Conservation (phyloP, 2,797 vertebrate species). For the Sebastes diploproa region DNA sequence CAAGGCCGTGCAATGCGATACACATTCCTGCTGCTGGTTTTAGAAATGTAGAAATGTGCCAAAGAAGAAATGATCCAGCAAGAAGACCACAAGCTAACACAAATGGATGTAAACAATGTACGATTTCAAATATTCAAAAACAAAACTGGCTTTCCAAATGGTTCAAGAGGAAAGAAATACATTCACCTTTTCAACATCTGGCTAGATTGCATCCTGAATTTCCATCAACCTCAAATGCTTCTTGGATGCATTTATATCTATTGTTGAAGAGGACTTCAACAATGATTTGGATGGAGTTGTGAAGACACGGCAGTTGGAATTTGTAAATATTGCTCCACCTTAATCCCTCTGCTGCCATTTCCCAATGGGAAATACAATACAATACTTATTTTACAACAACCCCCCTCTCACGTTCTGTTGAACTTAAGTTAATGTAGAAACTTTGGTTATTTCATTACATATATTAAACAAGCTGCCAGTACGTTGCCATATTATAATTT, state of each 20-base stretch:
- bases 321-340: background rate
- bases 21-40: background rate
- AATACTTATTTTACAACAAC: background rate
- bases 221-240: background rate
- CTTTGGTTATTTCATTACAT: background rate
- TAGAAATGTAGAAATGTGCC: background rate
- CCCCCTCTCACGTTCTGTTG: background rate
- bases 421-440: background rate
- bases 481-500: background rate
- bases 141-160: background rate
- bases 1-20: background rate
- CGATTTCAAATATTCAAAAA: background rate
- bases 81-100: too few species aligned
- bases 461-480: background rate
- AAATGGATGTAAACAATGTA: too few species aligned
- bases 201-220: background rate
- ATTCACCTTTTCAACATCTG: background rate
- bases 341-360: background rate
- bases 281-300: background rate
- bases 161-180: background rate
- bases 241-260: background rate
- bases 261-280: too few species aligned
- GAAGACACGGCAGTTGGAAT: background rate
- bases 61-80: background rate
- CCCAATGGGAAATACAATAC: background rate